Percentiles rank a stretch among this genome's conserved stretches.
These are phyloP conservation scores for Lepus townsendii DNA, from an alignment of 2,797 vertebrate genomes.

Conservation along the genomic window DNA sequence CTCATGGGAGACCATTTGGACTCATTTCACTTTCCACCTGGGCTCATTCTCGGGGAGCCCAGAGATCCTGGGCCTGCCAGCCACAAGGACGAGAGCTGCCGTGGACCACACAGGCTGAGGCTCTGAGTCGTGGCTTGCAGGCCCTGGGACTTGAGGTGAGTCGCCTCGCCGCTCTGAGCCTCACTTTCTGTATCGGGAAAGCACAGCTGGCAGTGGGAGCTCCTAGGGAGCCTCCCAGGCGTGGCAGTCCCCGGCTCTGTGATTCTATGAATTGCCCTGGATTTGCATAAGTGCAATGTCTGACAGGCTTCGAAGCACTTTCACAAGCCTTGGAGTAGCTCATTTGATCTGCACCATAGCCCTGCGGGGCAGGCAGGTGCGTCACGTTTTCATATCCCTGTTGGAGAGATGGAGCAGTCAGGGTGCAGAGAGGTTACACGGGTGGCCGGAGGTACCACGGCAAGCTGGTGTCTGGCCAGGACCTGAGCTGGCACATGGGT, in stretches of 20 bases:
- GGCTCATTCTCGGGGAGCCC: neutral
- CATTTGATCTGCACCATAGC: conserved; percentile 59
- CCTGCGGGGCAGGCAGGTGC: neutral
- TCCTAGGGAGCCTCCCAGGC: neutral
- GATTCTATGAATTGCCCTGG: conserved; percentile 59
- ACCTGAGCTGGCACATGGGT: neutral
- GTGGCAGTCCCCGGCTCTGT: neutral
- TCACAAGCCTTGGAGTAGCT: neutral
- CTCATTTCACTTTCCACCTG: conserved; percentile 2
- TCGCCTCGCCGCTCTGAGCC: neutral
- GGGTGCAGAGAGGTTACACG: neutral
- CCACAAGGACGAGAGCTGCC: neutral
- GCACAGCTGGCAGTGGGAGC: neutral
- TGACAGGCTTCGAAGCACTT: conserved; percentile 47
- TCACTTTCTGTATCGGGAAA: neutral
- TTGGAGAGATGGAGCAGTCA: conserved; percentile 47
- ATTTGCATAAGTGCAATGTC: conserved; percentile 60
- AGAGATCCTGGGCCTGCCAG: neutral
- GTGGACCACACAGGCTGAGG: neutral
- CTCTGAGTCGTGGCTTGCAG: neutral
- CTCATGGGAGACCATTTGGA: neutral
- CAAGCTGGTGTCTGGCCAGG: neutral
- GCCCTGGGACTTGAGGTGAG: neutral
- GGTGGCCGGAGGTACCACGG: neutral
- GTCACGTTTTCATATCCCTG: neutral